Evolutionary conservation across 2,113 vertebrate species (phyloP).

Genomic region (Calonectris borealis): DNA sequence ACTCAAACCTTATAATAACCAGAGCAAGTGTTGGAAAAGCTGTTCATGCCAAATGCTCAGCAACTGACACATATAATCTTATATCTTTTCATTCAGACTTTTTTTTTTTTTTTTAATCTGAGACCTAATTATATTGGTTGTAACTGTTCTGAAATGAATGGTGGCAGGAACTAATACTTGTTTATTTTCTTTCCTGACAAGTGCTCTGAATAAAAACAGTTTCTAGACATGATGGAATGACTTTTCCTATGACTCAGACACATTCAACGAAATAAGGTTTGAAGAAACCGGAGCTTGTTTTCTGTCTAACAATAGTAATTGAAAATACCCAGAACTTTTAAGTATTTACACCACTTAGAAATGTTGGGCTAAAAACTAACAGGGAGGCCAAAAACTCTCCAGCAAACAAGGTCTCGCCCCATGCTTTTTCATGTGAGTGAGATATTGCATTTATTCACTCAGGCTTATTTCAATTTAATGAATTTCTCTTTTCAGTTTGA

Average conservation of each 20-base stretch:
- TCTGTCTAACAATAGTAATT: constrained; percentile 65
- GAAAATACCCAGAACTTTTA: constrained; percentile 63
- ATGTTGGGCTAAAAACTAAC: neutral
- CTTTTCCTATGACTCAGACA: constrained; percentile 69
- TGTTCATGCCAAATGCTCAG: constrained; percentile 62
- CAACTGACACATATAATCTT: constrained; percentile 59
- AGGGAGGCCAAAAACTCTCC: neutral
- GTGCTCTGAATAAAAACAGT: constrained; percentile 58
- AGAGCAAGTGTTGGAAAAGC: constrained; percentile 54
- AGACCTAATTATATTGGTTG: constrained; percentile 49
- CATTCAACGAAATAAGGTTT: constrained; percentile 55
- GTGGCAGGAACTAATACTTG: constrained; percentile 60
- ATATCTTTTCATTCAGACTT: constrained; percentile 51
- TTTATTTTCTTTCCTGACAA: constrained; percentile 71
- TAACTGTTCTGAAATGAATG: constrained; percentile 61
- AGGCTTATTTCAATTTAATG: constrained; percentile 1
- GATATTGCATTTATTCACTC: neutral
- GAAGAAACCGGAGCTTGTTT: constrained; percentile 62
- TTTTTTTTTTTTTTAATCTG: neutral
- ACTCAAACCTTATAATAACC: constrained; percentile 53
- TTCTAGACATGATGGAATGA: constrained; percentile 70
- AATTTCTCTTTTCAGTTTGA: neutral
- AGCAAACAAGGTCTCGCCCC: neutral
- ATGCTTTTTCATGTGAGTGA: neutral
- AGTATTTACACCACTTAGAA: neutral